phyloP scores from a whole-genome alignment of 2,888 invertebrate genomes.

The Callinectes sapidus region DNA sequence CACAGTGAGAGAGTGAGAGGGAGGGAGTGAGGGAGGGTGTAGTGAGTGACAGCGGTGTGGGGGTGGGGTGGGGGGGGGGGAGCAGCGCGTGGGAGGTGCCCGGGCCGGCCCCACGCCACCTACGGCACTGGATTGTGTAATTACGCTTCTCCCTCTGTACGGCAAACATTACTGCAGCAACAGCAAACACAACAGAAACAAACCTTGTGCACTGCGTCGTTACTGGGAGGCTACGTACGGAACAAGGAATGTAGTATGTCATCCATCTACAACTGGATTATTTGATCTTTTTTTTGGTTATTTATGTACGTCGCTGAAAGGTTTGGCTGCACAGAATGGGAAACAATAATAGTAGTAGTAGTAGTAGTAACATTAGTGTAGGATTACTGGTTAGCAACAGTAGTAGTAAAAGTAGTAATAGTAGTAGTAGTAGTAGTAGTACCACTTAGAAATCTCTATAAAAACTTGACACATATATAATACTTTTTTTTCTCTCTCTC shows the following conservation, averaged over 20 bases:
- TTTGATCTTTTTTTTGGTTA: neutral
- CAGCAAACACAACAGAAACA: neutral
- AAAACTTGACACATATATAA: neutral
- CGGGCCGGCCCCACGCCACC: constrained; percentile 54
- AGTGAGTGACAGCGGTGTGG: neutral
- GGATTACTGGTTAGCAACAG: neutral
- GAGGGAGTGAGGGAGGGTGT: neutral
- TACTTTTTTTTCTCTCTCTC: neutral
- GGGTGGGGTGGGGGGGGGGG: neutral
- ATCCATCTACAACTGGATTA: neutral
- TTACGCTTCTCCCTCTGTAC: constrained; percentile 68
- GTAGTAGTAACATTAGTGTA: neutral
- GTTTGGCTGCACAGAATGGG: neutral
- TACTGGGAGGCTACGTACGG: constrained; percentile 2
- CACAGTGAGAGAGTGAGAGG: neutral
- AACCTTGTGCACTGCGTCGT: neutral
- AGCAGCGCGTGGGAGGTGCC: neutral
- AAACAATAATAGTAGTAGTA: neutral
- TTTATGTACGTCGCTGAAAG: neutral
- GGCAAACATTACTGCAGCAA: constrained; percentile 28
- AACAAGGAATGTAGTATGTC: neutral
- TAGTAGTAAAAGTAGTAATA: constrained; percentile 20
- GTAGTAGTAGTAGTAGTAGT: constrained; percentile 24
- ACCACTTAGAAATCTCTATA: neutral
- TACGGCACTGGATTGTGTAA: constrained; percentile 68